Evolutionary conservation across 2,797 vertebrate genomes (phyloP), one percentile per base, ranked within the genome.

Genomic region (Cossypha polioptera): DNA sequence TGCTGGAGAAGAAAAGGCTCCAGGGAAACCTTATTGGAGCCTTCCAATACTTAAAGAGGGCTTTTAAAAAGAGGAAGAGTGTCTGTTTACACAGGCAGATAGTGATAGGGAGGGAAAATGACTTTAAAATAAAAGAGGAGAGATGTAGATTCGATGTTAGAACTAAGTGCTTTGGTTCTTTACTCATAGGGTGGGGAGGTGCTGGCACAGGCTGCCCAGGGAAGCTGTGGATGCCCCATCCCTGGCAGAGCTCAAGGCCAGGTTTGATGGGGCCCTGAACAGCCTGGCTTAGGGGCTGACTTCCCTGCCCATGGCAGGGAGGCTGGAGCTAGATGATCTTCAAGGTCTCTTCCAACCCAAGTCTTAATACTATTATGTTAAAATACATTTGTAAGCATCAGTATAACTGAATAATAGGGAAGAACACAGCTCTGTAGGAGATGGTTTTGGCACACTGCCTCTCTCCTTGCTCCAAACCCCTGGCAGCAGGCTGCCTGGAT

Each of bases 401-500:
- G 6, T 43, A 22, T 59, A 80, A 83, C 20, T 48, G 68, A 79
- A 35, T 43, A 68, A 74, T 7, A 65, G 18, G 38, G 11, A 68
- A 61, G 26, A 82, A 33, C 10, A 47, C 3, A 36, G 33, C 83
- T 77, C 38, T 71, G 35, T 21, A 36, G 74, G 68, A 74, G 43
- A 10, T 47, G 42, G 9, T 38, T 79, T 92, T 89, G 93, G 65
- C 61, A 22, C 11, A 8, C 50, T 54, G 42, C n/a, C 68, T 59
- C 38, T 65, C 25, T 91, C 33, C 72, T 65, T 63, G n/a, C 58
- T 92, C 43, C 76, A 86, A 65, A 31, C 11, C 25, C 72, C 54
- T 88, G 92, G 72, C 78, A 86, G 84, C 65, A 75, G 68, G 20
- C 75, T 88, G 86, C 13, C 69, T 76, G 50, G 8, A 16, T 45